Percentiles rank a stretch among this genome's conserved stretches.
phyloP scores from a whole-genome alignment of 2,888 invertebrate genomes.

The Dolichopus griseipennis region DNA sequence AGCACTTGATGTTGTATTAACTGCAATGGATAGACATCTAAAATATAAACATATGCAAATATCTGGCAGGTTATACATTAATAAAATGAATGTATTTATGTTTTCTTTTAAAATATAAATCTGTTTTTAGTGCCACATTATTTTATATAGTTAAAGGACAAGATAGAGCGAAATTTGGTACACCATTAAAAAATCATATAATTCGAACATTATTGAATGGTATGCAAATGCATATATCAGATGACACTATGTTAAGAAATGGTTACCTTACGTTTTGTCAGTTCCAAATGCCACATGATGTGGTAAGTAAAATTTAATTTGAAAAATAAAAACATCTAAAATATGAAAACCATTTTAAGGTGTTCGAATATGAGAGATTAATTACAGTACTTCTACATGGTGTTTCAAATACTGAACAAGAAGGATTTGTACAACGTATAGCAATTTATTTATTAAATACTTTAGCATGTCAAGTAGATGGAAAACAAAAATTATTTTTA shows the following conservation, averaged over 20 bases:
- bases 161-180: conserved; percentile 63
- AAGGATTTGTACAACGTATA: conserved; percentile 88
- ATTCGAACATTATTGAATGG: conserved; percentile 76
- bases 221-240: conserved; percentile 76
- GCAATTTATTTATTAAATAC: conserved; percentile 92
- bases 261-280: conserved; percentile 91
- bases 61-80: conserved; percentile 61
- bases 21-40: conserved; percentile 83
- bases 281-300: conserved; percentile 89
- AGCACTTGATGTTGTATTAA: conserved; percentile 71
- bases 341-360: conserved; percentile 46
- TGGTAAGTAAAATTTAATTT: conserved; percentile 52
- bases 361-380: conserved; percentile 82
- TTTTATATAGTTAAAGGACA: conserved; percentile 91
- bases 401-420: conserved; percentile 70
- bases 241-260: conserved; percentile 92
- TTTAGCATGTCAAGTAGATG: conserved; percentile 92
- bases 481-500: conserved; percentile 80
- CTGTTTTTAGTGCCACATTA: conserved; percentile 68
- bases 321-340: conserved; percentile 7
- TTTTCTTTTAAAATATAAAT: conserved; percentile 13
- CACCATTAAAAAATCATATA: conserved; percentile 66
- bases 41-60: conserved; percentile 87
- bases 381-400: conserved; percentile 75
- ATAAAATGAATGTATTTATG: conserved; percentile 14